Percentiles rank a stretch among this genome's conserved stretches.
Conservation (phyloP, 2,888 invertebrate species). For the Scrobipalpa atriplicella region DNA sequence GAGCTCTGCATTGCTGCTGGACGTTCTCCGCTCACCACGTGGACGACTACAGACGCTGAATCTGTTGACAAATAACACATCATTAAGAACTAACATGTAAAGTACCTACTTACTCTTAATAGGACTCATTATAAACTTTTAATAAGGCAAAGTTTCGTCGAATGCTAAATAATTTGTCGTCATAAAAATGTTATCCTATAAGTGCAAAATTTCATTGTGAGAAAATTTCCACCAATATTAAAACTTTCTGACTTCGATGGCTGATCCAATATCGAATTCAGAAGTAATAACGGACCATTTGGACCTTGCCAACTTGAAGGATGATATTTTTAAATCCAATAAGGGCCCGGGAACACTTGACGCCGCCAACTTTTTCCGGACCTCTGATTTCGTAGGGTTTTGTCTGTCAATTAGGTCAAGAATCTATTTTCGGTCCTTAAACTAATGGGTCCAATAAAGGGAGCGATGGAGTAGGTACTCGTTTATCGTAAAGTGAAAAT, state of each 20-base stretch:
- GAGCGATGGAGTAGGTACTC: not conserved
- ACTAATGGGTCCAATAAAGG: conserved; percentile 16
- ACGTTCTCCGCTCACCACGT: conserved; percentile 90
- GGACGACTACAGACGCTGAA: conserved; percentile 91
- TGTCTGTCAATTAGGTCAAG: conserved; percentile 20
- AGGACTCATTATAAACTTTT: not conserved
- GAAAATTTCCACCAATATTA: conserved; percentile 12
- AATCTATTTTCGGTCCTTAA: conserved; percentile 20
- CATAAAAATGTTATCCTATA: not conserved
- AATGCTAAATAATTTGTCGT: not conserved
- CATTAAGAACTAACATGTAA: not conserved
- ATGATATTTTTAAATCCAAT: conserved; percentile 22
- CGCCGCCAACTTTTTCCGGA: not conserved
- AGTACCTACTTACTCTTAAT: not conserved
- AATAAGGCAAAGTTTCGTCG: not conserved
- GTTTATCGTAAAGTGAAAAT: conserved; percentile 9
- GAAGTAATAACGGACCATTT: conserved; percentile 20
- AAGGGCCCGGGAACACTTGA: conserved; percentile 13
- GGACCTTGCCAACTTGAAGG: conserved; percentile 7
- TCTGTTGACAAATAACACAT: conserved; percentile 70
- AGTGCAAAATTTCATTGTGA: not conserved
- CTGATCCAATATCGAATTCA: conserved; percentile 16
- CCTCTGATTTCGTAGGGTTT: conserved; percentile 8
- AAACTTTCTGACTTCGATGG: conserved; percentile 12
- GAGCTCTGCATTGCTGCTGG: conserved; percentile 85